Conservation (phyloP, 2,113 vertebrate species). For the Malaclemys terrapin region DNA sequence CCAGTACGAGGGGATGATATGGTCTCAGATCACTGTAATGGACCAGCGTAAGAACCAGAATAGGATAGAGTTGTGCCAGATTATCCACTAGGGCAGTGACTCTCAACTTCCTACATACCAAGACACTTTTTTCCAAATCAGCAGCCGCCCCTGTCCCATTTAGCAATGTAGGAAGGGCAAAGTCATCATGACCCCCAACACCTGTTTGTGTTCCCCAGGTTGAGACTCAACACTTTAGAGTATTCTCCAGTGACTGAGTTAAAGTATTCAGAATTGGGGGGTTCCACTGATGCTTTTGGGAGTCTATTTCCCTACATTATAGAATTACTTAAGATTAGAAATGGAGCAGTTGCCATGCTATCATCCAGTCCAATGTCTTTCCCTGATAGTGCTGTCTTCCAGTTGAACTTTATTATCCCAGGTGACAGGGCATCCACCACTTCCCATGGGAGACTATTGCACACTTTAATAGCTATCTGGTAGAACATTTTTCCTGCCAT, state of each 20-base stretch:
- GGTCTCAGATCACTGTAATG: neutral
- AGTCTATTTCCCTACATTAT: neutral
- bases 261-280: neutral
- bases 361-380: neutral
- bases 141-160: neutral
- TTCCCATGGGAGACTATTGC: neutral
- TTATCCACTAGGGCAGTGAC: neutral
- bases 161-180: neutral
- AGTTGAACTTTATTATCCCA: neutral
- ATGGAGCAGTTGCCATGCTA: neutral
- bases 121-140: neutral
- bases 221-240: neutral
- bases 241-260: neutral
- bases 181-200: neutral
- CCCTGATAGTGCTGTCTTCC: neutral
- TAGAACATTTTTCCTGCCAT: neutral
- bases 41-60: neutral
- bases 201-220: neutral
- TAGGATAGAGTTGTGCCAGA: accelerated
- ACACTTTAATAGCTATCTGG: neutral
- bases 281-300: neutral
- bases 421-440: neutral
- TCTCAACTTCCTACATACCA: neutral
- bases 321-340: neutral
- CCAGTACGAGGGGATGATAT: neutral